Conservation (phyloP, 2,797 vertebrate species). For the Rhabdomys pumilio region DNA sequence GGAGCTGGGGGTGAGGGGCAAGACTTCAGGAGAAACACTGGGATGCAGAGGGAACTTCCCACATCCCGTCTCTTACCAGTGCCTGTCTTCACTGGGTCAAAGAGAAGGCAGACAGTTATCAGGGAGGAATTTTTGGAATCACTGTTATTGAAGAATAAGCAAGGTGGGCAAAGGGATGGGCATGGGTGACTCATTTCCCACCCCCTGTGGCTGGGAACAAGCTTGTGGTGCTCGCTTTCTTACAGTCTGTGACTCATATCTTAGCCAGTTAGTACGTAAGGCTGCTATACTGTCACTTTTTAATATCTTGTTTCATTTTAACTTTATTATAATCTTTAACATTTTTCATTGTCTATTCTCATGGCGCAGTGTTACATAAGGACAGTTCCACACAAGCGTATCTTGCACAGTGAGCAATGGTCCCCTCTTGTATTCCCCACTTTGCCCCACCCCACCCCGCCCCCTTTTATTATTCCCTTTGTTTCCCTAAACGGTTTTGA, state of each 20-base stretch:
- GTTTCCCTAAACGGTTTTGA: background rate
- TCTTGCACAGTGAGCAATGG: too few species aligned
- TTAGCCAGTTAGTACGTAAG: background rate
- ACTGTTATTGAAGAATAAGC: background rate
- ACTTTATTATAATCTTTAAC: background rate
- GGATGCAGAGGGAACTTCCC: too few species aligned
- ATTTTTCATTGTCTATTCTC: background rate
- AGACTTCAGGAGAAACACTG: background rate
- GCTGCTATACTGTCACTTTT: background rate
- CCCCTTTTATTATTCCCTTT: background rate
- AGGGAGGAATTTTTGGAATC: background rate
- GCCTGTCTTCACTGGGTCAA: background rate
- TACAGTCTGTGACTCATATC: background rate
- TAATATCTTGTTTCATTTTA: background rate
- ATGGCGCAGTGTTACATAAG: background rate
- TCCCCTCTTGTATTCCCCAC: background rate
- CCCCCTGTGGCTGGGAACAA: background rate
- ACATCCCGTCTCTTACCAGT: background rate
- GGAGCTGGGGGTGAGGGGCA: background rate
- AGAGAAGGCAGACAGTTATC: background rate
- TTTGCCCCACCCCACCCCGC: background rate
- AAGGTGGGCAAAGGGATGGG: background rate
- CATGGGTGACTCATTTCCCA: background rate
- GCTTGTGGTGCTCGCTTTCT: background rate
- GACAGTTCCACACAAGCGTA: background rate